Base-by-base conservation (phyloP, 1,140 invertebrate genomes). In the Phocides pigmalion region DNA sequence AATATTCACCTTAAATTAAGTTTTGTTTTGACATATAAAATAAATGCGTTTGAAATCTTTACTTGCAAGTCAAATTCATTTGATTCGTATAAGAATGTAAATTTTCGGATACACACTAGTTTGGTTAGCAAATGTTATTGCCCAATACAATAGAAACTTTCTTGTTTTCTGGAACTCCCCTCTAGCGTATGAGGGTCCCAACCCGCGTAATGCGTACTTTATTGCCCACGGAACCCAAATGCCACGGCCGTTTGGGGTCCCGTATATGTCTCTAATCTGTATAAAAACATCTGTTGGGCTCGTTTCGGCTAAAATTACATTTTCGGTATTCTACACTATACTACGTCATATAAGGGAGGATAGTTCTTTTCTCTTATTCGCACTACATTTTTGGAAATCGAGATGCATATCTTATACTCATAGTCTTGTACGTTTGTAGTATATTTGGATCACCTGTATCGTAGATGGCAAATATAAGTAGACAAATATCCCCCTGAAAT, bases 181-280 rank as follows among this genome's bases (percentile, higher is more conserved):
- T 54, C 22, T 44, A 47, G 28, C 28, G 28, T 11, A 22, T 42
- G 44, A 64, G 66, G 72, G 62, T 66, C 20, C 47, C 42, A 65
- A 41, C 44, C 72, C 69, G 35, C 72, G 70, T 83, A 81, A 81
- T 76, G 76, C 70, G 61, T 75, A 69, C 64, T 83, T 83, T 83
- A 81, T 80, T 53, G 66, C 67, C 67, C 73, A 70, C 67, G 69
- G 72, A 74, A 74, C 75, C 74, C 68, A 63, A 70, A 72, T 64
- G 49, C 51, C 41, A 47, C 44, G 42, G 47, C 47, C 59, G 68
- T 81, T 79, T 75, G 74, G 78, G 78, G 76, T 72, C 67, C 67
- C 68, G 39, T 69, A 65, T 70, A 68, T 69, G 73, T 71, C 71
- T 59, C 39, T 73, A 78, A 80, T 82, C 76, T 69, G 75, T 74